These are phyloP conservation scores for Podarcis muralis DNA, from an alignment of 2,113 vertebrate genomes.

Conservation along the genomic window DNA sequence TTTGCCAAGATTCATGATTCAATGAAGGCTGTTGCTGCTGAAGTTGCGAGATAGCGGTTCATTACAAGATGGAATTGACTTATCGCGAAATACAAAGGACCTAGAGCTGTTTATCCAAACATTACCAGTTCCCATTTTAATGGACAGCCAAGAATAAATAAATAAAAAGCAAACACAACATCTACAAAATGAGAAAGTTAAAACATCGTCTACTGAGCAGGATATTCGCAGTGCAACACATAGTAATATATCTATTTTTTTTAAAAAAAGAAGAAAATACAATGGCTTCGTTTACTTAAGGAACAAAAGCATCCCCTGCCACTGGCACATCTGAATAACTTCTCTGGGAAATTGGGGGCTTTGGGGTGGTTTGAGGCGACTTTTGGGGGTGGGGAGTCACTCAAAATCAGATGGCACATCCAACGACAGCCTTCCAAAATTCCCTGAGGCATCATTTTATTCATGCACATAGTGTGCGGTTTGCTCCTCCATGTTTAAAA, in stretches of 20 bases:
- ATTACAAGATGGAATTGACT: slow-evolving; percentile 31
- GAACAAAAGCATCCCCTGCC: not conserved
- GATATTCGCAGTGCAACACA: not conserved
- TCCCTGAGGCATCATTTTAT: not conserved
- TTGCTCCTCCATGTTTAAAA: not conserved
- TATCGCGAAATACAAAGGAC: not conserved
- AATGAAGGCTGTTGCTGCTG: not conserved
- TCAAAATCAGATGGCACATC: not conserved
- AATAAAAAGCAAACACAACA: not conserved
- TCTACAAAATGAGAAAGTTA: not conserved
- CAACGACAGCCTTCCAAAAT: not conserved
- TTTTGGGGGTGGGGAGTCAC: not conserved
- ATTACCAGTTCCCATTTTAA: not conserved
- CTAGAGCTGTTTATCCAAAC: not conserved
- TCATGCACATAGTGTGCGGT: not conserved
- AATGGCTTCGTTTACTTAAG: not conserved
- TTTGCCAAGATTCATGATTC: not conserved
- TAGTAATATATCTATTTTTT: not conserved
- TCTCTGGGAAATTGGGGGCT: not conserved
- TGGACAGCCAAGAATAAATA: not conserved
- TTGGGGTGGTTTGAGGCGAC: no score
- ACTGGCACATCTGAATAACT: not conserved
- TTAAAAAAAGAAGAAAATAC: not conserved
- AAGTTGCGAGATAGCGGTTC: slow-evolving; percentile 9
- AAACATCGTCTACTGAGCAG: not conserved